A percentile compares a stretch with the other conserved stretches of the same genome.
These are phyloP conservation scores for Paraplagusia blochii DNA, from an alignment of 2,113 vertebrate species.

Conservation along the genomic window DNA sequence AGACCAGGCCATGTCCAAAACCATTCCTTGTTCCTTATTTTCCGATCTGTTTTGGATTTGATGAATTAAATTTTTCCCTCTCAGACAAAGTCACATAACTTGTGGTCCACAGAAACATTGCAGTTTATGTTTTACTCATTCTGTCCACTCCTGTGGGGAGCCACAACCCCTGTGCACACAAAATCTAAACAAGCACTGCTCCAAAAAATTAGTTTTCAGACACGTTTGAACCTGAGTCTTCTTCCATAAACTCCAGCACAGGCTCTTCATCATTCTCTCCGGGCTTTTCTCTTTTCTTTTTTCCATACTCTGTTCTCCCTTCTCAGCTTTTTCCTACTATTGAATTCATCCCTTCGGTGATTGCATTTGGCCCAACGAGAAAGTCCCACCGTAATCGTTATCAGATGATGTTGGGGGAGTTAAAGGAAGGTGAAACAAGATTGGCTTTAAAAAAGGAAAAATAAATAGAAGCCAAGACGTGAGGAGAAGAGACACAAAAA, in stretches of 20 bases:
- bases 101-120: slow-evolving; percentile 8
- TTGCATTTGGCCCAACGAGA: slow-evolving; percentile 36
- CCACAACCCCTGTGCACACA: slow-evolving; percentile 25
- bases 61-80: slow-evolving; percentile 1
- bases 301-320: slow-evolving; percentile 46
- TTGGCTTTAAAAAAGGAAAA: not conserved
- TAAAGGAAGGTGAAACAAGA: slow-evolving; percentile 42
- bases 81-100: not conserved
- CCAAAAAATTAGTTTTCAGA: slow-evolving; percentile 33
- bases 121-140: slow-evolving; percentile 26
- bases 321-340: slow-evolving; percentile 7
- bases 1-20: no score
- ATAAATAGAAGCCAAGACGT: not conserved
- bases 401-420: slow-evolving; percentile 65
- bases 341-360: slow-evolving; percentile 14
- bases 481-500: not conserved
- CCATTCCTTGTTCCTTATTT: no score
- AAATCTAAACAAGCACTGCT: slow-evolving; percentile 1
- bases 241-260: slow-evolving; percentile 29
- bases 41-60: not conserved
- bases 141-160: slow-evolving; percentile 38
- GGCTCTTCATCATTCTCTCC: slow-evolving; percentile 57
- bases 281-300: slow-evolving; percentile 47
- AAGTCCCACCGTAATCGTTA: slow-evolving; percentile 60
- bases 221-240: slow-evolving; percentile 28